A percentile compares a stretch with the other conserved stretches of the same genome.
These are phyloP conservation scores for Dorcus hopei DNA, from an alignment of 2,888 invertebrate species.

Conservation along the genomic window DNA sequence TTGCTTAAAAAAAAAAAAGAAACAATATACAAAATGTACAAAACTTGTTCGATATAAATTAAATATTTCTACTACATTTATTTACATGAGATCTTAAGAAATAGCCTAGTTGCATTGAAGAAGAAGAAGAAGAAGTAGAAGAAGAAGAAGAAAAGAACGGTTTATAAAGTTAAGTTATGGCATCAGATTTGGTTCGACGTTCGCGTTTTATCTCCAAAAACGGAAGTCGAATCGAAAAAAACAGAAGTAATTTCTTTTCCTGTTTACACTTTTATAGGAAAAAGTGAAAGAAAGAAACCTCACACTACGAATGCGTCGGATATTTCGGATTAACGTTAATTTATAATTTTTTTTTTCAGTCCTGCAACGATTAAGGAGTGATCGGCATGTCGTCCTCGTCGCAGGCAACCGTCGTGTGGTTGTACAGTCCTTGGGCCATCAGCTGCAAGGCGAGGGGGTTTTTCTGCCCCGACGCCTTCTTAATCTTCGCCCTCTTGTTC, in stretches of 20 bases:
- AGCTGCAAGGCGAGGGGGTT: slow-evolving; percentile 84
- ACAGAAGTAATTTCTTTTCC: too few species aligned
- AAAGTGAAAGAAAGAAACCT: too few species aligned
- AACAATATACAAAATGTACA: slow-evolving; percentile 6
- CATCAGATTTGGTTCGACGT: too few species aligned
- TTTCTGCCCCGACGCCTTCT: slow-evolving; percentile 83
- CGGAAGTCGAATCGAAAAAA: too few species aligned
- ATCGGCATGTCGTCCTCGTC: slow-evolving; percentile 37
- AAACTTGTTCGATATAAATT: not conserved
- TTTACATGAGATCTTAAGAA: too few species aligned
- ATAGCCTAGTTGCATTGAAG: too few species aligned
- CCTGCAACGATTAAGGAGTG: not conserved
- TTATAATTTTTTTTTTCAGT: not conserved
- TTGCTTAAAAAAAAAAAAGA: slow-evolving; percentile 1
- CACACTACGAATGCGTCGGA: not conserved
- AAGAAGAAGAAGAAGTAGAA: too few species aligned
- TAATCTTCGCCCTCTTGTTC: slow-evolving; percentile 95
- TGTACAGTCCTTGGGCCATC: slow-evolving; percentile 93
- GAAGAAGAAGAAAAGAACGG: too few species aligned
- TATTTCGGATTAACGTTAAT: not conserved
- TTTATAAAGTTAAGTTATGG: too few species aligned
- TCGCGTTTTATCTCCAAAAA: too few species aligned
- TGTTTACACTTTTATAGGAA: too few species aligned
- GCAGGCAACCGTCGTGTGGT: slow-evolving; percentile 72
- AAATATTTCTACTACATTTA: too few species aligned